These are phyloP conservation scores for Entelurus aequoreus DNA, from an alignment of 2,113 vertebrate genomes.

Conservation along the genomic window DNA sequence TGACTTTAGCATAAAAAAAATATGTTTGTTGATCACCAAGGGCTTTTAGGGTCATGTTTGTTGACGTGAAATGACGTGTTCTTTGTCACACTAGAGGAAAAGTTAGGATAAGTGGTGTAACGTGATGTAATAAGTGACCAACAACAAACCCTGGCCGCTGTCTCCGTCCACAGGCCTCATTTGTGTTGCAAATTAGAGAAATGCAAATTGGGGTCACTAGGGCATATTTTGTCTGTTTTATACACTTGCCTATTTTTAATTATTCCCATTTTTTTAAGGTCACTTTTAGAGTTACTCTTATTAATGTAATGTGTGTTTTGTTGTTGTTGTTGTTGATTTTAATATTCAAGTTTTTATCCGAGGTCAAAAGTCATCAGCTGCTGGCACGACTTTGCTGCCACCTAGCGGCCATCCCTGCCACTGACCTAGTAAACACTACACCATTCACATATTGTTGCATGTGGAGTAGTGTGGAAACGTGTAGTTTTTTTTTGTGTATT, in stretches of 20 bases:
- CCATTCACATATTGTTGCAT: too few relatives aligned
- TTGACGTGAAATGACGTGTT: too few relatives aligned
- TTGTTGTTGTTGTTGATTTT: too few relatives aligned
- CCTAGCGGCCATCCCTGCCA: conserved; percentile 31
- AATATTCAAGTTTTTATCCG: too few relatives aligned
- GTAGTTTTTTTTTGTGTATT: conserved; percentile 7
- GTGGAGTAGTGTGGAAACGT: neutral
- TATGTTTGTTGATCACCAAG: too few relatives aligned
- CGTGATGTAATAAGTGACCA: conserved; percentile 29
- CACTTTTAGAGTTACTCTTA: too few relatives aligned
- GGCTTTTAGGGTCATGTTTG: too few relatives aligned
- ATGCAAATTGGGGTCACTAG: conserved; percentile 44
- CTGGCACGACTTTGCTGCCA: conserved; percentile 25
- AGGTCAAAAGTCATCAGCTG: neutral
- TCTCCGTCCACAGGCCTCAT: conserved; percentile 28
- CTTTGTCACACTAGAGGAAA: neutral
- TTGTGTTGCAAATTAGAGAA: conserved; percentile 57
- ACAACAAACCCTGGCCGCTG: conserved; percentile 5
- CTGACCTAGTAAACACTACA: neutral
- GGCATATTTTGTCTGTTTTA: too few relatives aligned
- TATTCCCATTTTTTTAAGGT: too few relatives aligned
- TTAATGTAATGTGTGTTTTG: too few relatives aligned
- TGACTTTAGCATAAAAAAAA: neutral
- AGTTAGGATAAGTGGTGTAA: conserved; percentile 13
- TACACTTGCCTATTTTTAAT: too few relatives aligned